These are phyloP conservation scores for Silvanus unidentatus DNA, from an alignment of 2,888 invertebrate genomes.

Conservation along the genomic window DNA sequence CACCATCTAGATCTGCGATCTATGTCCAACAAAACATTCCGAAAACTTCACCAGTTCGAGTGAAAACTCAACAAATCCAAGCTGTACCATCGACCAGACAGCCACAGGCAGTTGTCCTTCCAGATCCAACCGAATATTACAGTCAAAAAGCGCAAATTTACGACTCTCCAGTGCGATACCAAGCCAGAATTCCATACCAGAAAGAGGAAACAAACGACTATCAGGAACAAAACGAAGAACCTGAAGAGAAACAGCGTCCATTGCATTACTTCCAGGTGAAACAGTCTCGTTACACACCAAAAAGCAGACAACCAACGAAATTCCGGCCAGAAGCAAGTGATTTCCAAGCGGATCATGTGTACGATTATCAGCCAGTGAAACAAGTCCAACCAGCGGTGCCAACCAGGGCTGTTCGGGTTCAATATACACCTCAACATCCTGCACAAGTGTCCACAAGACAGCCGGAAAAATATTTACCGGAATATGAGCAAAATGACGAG, in stretches of 20 bases:
- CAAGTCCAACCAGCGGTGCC: constrained; percentile 1
- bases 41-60: constrained; percentile 6
- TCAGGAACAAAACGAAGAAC: constrained; percentile 9
- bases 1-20: constrained; percentile 9
- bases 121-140: neutral
- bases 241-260: constrained; percentile 5
- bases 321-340: constrained; percentile 2
- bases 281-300: neutral
- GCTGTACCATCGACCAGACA: constrained; percentile 7
- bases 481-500: too few species aligned
- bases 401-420: neutral
- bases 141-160: constrained; percentile 17
- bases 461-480: too few species aligned
- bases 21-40: constrained; percentile 9
- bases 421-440: too few species aligned
- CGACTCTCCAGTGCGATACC: constrained; percentile 27
- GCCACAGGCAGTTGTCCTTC: neutral
- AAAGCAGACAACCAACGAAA: constrained; percentile 4
- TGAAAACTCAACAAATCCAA: constrained; percentile 7
- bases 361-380: constrained; percentile 5
- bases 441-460: too few species aligned
- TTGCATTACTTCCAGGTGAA: constrained; percentile 1
- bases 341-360: neutral
- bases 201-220: constrained; percentile 33
- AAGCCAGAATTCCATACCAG: constrained; percentile 17